Percentiles rank a stretch among this genome's conserved stretches.
phyloP scores from a whole-genome alignment of 2,888 invertebrate species.

The Biston betularia region DNA sequence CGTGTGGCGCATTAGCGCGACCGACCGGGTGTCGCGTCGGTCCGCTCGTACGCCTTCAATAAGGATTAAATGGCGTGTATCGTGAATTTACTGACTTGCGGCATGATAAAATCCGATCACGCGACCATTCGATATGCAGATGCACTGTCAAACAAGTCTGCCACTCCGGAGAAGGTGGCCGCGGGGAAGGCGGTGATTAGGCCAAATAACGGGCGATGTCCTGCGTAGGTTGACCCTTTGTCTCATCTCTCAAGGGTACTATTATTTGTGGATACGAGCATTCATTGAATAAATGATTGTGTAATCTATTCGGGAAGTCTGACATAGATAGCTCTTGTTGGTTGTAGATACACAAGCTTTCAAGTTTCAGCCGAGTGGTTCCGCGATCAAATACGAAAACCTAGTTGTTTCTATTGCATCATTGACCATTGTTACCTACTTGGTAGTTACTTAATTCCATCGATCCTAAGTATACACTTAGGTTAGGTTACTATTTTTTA shows the following conservation, averaged over 20 bases:
- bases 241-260: constrained; percentile 53
- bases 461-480: no score
- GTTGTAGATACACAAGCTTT: constrained; percentile 11
- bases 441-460: no score
- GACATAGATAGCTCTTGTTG: constrained; percentile 27
- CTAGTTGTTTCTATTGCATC: constrained; percentile 1
- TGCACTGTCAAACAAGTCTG: constrained; percentile 32
- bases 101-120: constrained; percentile 29
- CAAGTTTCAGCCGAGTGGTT: constrained; percentile 19
- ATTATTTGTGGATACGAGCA: constrained; percentile 19
- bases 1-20: background rate
- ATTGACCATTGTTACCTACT: background rate
- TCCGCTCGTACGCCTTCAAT: constrained; percentile 31
- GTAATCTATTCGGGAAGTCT: constrained; percentile 27
- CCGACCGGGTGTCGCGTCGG: constrained; percentile 5
- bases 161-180: constrained; percentile 48
- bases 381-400: constrained; percentile 11
- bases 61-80: constrained; percentile 32
- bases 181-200: constrained; percentile 61
- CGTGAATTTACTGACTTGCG: constrained; percentile 20
- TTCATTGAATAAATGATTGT: constrained; percentile 23
- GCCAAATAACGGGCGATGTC: constrained; percentile 66
- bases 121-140: constrained; percentile 39
- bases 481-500: no score
- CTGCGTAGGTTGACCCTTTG: constrained; percentile 77